Conservation (phyloP, 2,888 invertebrate species). For the Cataglyphis albicans region DNA sequence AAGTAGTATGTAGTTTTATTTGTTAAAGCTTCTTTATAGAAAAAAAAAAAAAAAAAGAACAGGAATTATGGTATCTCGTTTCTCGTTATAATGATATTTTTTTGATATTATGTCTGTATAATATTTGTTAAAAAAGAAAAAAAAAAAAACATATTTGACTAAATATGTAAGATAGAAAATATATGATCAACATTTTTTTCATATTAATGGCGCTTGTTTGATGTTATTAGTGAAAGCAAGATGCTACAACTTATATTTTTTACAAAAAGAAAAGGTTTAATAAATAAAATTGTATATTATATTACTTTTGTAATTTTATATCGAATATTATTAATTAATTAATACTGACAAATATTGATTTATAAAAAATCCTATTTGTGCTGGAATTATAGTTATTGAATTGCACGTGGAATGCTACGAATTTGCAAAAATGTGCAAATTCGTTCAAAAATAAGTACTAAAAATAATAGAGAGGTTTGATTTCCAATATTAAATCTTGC, state of each 20-base stretch:
- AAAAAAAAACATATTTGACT: too few relatives aligned
- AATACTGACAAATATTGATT: neutral
- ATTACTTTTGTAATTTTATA: neutral
- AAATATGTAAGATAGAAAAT: too few relatives aligned
- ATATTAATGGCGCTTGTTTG: too few relatives aligned
- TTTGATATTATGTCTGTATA: too few relatives aligned
- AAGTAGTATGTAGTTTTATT: too few relatives aligned
- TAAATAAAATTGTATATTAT: neutral
- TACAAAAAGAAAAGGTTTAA: neutral
- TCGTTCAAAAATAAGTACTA: conserved; percentile 44
- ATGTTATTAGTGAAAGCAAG: too few relatives aligned
- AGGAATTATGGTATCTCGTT: too few relatives aligned
- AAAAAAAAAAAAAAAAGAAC: too few relatives aligned
- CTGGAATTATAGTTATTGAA: conserved; percentile 33
- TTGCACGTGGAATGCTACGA: neutral
- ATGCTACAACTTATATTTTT: neutral
- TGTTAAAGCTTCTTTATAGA: too few relatives aligned
- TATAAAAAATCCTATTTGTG: neutral
- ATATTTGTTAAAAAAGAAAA: too few relatives aligned
- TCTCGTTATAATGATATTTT: too few relatives aligned
- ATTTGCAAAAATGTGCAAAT: conserved; percentile 31
- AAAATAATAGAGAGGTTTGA: conserved; percentile 45
- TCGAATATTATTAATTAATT: neutral
- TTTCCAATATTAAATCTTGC: conserved; percentile 51
- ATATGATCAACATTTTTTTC: too few relatives aligned